A percentile compares a stretch with the other conserved stretches of the same genome.
phyloP scores from a whole-genome alignment of 2,797 vertebrate species.

The Parauchenoglanis punctatus region DNA sequence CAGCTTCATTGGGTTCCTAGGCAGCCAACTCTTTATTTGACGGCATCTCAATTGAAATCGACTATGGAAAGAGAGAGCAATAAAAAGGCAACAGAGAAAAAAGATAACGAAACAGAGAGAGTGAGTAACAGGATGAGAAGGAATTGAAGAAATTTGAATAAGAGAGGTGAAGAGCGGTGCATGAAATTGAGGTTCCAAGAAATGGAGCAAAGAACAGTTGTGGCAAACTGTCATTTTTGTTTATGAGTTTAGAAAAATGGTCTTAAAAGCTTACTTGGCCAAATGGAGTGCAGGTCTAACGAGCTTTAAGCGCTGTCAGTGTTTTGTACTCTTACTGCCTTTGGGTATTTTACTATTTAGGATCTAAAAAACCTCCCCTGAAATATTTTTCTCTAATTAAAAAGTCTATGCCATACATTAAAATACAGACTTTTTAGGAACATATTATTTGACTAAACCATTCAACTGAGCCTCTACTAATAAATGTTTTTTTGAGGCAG shows the following conservation, averaged over 20 bases:
- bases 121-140: neutral
- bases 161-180: neutral
- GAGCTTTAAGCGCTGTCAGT: conserved; percentile 10
- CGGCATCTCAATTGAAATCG: conserved; percentile 88
- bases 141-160: neutral
- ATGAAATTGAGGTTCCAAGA: neutral
- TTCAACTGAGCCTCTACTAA: neutral
- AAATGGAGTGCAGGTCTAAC: neutral
- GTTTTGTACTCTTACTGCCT: neutral
- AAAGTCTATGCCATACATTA: neutral
- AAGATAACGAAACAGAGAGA: conserved; percentile 1
- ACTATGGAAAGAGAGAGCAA: conserved; percentile 58
- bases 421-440: neutral
- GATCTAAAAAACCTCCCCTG: neutral
- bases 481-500: conserved; percentile 1
- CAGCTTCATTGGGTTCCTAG: conserved; percentile 96
- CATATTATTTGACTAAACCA: neutral
- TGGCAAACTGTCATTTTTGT: neutral
- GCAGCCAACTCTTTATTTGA: conserved; percentile 93
- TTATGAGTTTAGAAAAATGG: neutral
- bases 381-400: neutral
- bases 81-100: neutral
- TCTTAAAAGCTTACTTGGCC: neutral
- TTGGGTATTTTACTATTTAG: neutral
- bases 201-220: neutral